phyloP scores from a whole-genome alignment of 1,140 invertebrate genomes.

The Micrasema longulum region DNA sequence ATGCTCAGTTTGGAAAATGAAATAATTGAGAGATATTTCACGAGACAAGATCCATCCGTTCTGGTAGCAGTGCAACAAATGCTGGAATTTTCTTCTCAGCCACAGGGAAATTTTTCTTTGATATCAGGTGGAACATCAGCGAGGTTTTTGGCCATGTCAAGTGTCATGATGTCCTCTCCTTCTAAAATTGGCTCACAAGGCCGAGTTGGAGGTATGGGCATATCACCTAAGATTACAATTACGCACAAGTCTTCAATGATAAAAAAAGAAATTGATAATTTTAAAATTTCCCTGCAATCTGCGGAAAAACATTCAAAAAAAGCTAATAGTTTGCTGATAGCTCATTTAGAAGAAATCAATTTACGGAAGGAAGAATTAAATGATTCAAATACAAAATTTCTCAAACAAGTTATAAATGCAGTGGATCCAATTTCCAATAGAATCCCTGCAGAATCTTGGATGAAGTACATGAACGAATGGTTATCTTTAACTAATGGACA shows the following conservation, averaged over 20 bases:
- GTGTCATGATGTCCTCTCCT: slow-evolving; percentile 54
- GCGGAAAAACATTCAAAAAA: slow-evolving; percentile 57
- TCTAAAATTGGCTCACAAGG: slow-evolving; percentile 59
- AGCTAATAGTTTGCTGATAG: slow-evolving; percentile 60
- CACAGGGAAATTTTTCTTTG: slow-evolving; percentile 1
- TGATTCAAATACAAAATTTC: slow-evolving; percentile 23
- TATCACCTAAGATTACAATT: slow-evolving; percentile 61
- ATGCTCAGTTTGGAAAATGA: slow-evolving; percentile 61
- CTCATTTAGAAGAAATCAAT: slow-evolving; percentile 66
- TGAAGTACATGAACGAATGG: slow-evolving; percentile 68
- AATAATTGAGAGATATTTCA: slow-evolving; percentile 61
- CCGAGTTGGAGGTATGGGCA: slow-evolving; percentile 58
- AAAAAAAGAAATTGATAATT: slow-evolving; percentile 63
- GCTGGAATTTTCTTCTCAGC: slow-evolving; percentile 60
- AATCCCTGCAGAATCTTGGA: slow-evolving; percentile 68
- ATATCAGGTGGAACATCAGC: slow-evolving; percentile 53
- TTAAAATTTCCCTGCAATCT: slow-evolving; percentile 58
- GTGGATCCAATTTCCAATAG: slow-evolving; percentile 57
- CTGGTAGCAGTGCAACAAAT: slow-evolving; percentile 63
- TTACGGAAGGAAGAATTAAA: slow-evolving; percentile 22
- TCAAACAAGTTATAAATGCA: slow-evolving; percentile 15
- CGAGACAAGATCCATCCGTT: slow-evolving; percentile 60
- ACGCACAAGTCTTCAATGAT: slow-evolving; percentile 63
- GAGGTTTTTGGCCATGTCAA: slow-evolving; percentile 38
- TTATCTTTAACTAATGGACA: slow-evolving; percentile 62